Percentiles rank a stretch among this genome's conserved stretches.
Evolutionary conservation across 2,888 invertebrate genomes (phyloP).

Genomic region (Noctua fimbriata): DNA sequence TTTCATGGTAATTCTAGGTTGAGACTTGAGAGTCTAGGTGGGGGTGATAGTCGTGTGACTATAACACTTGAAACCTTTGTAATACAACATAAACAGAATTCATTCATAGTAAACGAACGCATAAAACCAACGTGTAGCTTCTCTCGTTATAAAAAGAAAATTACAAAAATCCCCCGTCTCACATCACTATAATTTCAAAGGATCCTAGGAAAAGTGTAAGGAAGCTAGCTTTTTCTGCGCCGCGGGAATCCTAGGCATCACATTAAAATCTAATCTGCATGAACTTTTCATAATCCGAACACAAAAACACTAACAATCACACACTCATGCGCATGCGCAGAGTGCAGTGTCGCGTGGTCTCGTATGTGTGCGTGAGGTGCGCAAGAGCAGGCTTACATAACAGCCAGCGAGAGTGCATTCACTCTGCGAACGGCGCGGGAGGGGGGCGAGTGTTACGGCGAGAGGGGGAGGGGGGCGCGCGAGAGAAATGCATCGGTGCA

Average conservation of each 20-base stretch:
- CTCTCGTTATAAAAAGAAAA: slow-evolving; percentile 39
- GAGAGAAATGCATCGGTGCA: slow-evolving; percentile 83
- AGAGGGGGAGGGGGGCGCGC: slow-evolving; percentile 43
- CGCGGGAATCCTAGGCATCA: slow-evolving; percentile 52
- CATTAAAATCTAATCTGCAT: slow-evolving; percentile 72
- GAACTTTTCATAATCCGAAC: slow-evolving; percentile 70
- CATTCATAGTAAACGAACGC: not conserved
- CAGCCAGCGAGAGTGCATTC: slow-evolving; percentile 87
- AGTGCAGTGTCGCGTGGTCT: slow-evolving; percentile 52
- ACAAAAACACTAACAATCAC: slow-evolving; percentile 70
- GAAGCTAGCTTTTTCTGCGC: slow-evolving; percentile 50
- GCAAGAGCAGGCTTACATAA: slow-evolving; percentile 82
- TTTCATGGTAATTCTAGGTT: slow-evolving; percentile 48
- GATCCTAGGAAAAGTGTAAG: slow-evolving; percentile 53
- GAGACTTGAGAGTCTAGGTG: not conserved
- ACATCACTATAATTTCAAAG: slow-evolving; percentile 23
- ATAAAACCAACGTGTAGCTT: not conserved
- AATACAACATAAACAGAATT: not conserved
- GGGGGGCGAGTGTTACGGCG: slow-evolving; percentile 47
- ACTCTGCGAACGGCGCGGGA: slow-evolving; percentile 73
- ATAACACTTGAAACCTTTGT: not conserved
- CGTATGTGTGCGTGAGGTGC: slow-evolving; percentile 68
- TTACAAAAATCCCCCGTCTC: slow-evolving; percentile 34
- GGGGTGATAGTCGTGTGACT: not conserved
- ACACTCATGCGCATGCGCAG: slow-evolving; percentile 64